Conservation (phyloP, 2,797 vertebrate species). For the Pogonophryne albipinna region DNA sequence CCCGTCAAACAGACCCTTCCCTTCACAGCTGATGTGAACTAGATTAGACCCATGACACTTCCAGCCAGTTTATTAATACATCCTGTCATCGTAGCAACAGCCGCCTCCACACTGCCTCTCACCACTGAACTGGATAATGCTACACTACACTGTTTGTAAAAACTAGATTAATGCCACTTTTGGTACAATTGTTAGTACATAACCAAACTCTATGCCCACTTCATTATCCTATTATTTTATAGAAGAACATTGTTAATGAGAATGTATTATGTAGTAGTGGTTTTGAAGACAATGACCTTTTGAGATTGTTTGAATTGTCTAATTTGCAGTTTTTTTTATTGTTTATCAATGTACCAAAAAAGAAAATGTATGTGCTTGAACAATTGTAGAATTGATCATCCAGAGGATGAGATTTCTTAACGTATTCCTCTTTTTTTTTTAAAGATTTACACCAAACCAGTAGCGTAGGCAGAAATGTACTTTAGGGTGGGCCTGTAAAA, state of each 20-base stretch:
- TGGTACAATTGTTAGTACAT: not conserved
- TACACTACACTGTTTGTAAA: not conserved
- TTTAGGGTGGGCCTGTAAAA: no score
- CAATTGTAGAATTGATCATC: not conserved
- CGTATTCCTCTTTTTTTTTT: not conserved
- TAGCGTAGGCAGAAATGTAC: no score
- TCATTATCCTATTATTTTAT: not conserved
- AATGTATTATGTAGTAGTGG: no score
- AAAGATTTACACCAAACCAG: conserved; percentile 3
- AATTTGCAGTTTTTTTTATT: not conserved
- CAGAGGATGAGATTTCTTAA: not conserved
- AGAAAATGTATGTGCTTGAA: not conserved
- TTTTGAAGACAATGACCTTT: not conserved
- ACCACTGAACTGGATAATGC: not conserved
- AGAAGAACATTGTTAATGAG: no score
- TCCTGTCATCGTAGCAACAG: not conserved
- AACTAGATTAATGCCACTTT: not conserved
- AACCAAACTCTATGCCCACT: not conserved
- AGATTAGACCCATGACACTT: conserved; percentile 21
- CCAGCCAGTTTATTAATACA: conserved; percentile 13
- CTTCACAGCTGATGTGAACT: conserved; percentile 8
- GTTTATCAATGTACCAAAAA: not conserved
- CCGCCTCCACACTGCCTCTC: not conserved
- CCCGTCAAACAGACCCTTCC: conserved; percentile 19
- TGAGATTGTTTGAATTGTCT: not conserved